Base-by-base conservation (phyloP, 2,888 invertebrate genomes). In the Macaria liturata region DNA sequence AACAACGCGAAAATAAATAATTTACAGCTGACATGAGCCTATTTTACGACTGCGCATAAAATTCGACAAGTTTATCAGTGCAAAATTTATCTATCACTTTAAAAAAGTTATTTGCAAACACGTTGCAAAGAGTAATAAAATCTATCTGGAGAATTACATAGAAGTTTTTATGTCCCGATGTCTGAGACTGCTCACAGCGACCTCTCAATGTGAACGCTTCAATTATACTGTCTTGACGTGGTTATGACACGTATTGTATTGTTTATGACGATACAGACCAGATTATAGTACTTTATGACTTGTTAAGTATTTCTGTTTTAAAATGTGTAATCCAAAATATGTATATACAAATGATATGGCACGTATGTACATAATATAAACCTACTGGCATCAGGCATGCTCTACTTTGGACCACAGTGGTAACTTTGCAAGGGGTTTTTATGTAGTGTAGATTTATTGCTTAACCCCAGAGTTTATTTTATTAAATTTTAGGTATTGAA, bases 121-220 rank as follows among this genome's bases (percentile, higher is more conserved):
- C 42, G 57, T 58, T 49, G 49, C 49, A 49, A 62, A 59, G 40
- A 46, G 46, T 40, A 53, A 57, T 65, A 63, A 63, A 62, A 34
- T 39, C 45, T 57, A 59, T 57, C 57, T 57, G 46, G 39, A 56
- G 53, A 58, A 54, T 58, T 54, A 61, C 57, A 43, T 61, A 46
- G 52, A 60, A 49, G 57, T 62, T 62, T 56, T 61, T 59, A 61
- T 54, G 42, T 54, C 34, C 44, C 39, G 46, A 52, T 46, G 58
- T 58, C 54, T 58, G 49, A 54, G 55, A 46, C 20, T 20, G 20
- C 20, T 20, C 20, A 20, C 57, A 61, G 9, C 53, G 61, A 61
- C 65, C 65, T 61, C 37, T 40, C 55, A 62, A 64, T 60, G 55
- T 61, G 52, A 57, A 47, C 31, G 52, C n/a, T 50, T 42, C 34